Conservation (phyloP, 2,797 vertebrate genomes). For the Crocidura indochinensis region DNA sequence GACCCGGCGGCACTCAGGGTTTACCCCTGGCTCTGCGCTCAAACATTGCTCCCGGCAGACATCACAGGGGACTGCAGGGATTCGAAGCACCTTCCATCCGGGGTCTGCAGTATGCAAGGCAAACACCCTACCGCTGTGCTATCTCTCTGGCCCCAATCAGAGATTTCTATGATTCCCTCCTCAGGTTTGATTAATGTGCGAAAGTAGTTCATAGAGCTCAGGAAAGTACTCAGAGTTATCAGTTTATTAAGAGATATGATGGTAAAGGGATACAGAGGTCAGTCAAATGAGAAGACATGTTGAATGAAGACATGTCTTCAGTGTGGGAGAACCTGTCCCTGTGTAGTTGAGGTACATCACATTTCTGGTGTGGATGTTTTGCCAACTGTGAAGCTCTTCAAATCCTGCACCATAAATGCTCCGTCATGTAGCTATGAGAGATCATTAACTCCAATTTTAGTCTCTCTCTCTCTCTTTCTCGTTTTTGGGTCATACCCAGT, state of each 20-base stretch:
- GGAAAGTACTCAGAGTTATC: background rate
- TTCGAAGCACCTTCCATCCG: too few relatives aligned
- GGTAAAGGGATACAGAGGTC: background rate
- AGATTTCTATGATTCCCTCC: background rate
- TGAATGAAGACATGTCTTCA: background rate
- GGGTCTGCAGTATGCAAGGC: too few relatives aligned
- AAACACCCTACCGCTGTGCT: too few relatives aligned
- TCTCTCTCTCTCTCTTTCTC: background rate
- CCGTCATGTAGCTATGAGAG: background rate
- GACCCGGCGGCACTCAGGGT: too few relatives aligned
- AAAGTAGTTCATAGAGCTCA: background rate
- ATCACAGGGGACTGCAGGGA: too few relatives aligned
- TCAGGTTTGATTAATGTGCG: background rate
- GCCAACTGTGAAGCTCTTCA: background rate
- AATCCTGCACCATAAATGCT: background rate
- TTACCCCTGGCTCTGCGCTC: too few relatives aligned
- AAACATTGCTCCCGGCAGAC: too few relatives aligned
- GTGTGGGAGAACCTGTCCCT: background rate
- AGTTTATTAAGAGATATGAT: background rate
- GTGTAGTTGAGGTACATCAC: background rate
- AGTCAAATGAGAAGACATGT: background rate
- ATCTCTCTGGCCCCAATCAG: background rate
- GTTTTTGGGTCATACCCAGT: too few relatives aligned
- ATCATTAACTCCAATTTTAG: background rate
- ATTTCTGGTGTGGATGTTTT: background rate